Base-by-base conservation (phyloP, 92 coral and sea anemone genomes). In the Porites rus region DNA sequence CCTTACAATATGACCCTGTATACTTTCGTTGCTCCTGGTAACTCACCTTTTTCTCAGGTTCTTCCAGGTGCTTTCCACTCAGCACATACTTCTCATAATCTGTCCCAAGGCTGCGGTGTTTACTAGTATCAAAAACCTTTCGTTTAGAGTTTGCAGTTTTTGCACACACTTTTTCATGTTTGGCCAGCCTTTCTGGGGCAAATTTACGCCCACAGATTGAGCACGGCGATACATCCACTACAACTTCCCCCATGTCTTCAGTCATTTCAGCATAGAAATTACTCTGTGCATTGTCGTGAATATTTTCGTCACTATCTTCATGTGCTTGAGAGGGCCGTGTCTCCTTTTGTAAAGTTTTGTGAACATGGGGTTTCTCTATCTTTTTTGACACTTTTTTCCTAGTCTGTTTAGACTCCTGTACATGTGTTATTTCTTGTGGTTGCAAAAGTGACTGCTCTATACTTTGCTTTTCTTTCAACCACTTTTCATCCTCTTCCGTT, bases 191-290 rank as follows among this genome's bases (percentile, higher is more conserved):
- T 14, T 97, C 98, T 11, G 87, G 72, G 51, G 96, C 93, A 95
- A 97, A 97, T 25, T 93, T 92, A 21, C 99, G 93, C 3, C 99
- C 99, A 84, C 99, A 97, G 25, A 95, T 87, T 14, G 95, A 87
- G 74, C 99, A 97, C 0, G 96, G 93, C 20, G 78, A 54, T 19
- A 96, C 83, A 72, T 92, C 91, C 10, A 90, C 51, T 2, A 31
- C 67, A 31, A 91, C 81, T 64, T 85, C 88, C 20, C 75, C 69
- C 6, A 80, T 60, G 13, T 56, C 81, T 63, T 74, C 72, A 60
- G 94, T 94, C 52, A 87, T 72, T 43, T 88, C 84, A 18, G 86
- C 93, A 79, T 95, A 88, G 70, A 85, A 94, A 69, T 77, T 88
- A 58, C 75, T 84, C 82, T 86, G 86, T 17, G 83, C 77, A 22